Conservation (phyloP, 1,140 invertebrate genomes). For the Zaprionus gabonicus region DNA sequence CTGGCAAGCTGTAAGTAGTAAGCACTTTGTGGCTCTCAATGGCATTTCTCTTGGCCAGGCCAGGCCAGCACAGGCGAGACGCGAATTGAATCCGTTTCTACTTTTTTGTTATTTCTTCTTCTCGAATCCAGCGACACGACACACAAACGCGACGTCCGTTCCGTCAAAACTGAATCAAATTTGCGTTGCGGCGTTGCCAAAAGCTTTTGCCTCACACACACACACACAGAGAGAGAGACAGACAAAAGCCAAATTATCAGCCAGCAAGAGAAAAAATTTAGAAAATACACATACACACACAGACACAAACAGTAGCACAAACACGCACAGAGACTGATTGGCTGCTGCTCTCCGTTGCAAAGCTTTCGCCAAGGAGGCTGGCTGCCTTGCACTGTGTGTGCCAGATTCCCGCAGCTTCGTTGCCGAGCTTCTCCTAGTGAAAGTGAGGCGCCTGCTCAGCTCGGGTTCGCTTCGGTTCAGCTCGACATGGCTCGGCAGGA, state of each 20-base stretch:
- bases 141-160: constrained; percentile 53
- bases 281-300: constrained; percentile 9
- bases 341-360: constrained; percentile 6
- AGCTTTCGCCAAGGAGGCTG: constrained; percentile 40
- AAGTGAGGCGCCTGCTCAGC: constrained; percentile 29
- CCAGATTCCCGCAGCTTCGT: constrained; percentile 27
- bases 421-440: constrained; percentile 31
- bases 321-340: neutral
- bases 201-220: constrained; percentile 41
- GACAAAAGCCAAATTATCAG: constrained; percentile 4
- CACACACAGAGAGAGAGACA: neutral
- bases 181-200: constrained; percentile 48
- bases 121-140: constrained; percentile 20
- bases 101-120: neutral
- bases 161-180: constrained; percentile 52
- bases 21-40: constrained; percentile 23
- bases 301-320: neutral
- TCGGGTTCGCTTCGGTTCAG: neutral
- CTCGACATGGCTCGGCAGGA: no score
- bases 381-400: constrained; percentile 28
- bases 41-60: constrained; percentile 17
- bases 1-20: constrained; percentile 4
- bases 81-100: constrained; percentile 11
- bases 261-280: constrained; percentile 2
- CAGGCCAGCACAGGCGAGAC: constrained; percentile 17